Conservation (phyloP, 2,888 invertebrate genomes). For the Lymantria monacha region DNA sequence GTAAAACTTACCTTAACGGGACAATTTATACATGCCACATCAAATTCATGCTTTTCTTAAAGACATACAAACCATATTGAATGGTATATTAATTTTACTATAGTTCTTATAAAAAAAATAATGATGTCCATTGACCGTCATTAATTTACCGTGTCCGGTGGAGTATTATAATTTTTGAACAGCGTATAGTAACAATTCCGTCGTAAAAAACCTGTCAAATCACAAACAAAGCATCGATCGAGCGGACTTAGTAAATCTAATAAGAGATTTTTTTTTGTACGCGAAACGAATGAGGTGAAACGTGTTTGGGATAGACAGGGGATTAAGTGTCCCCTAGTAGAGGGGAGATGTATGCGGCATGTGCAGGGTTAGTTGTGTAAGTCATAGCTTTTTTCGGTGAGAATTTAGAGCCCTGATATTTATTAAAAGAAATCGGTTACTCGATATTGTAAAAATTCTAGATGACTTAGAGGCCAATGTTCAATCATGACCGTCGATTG, state of each 20-base stretch:
- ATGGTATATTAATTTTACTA: neutral
- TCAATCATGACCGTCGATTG: too few species aligned
- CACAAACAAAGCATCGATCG: slow-evolving; percentile 68
- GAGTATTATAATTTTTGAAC: neutral
- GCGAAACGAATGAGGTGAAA: slow-evolving; percentile 79
- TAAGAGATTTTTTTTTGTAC: slow-evolving; percentile 77
- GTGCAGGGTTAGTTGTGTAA: slow-evolving; percentile 22
- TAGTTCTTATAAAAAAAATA: neutral
- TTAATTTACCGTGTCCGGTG: neutral
- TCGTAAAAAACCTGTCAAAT: slow-evolving; percentile 56
- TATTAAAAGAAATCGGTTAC: slow-evolving; percentile 26
- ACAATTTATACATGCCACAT: neutral
- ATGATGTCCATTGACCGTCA: neutral
- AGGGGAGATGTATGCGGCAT: slow-evolving; percentile 41
- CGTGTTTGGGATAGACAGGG: slow-evolving; percentile 82
- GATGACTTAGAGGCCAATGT: too few species aligned
- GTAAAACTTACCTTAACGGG: slow-evolving; percentile 5
- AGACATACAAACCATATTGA: neutral
- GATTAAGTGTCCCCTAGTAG: slow-evolving; percentile 75
- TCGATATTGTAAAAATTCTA: neutral
- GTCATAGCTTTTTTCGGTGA: slow-evolving; percentile 15
- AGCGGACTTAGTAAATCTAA: slow-evolving; percentile 68
- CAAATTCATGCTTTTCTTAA: slow-evolving; percentile 3
- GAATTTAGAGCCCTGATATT: slow-evolving; percentile 15
- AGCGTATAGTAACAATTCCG: slow-evolving; percentile 1